Percentiles rank a stretch among this genome's conserved stretches.
These are phyloP conservation scores for Dromius quadrimaculatus DNA, from an alignment of 2,888 invertebrate genomes.

Conservation along the genomic window DNA sequence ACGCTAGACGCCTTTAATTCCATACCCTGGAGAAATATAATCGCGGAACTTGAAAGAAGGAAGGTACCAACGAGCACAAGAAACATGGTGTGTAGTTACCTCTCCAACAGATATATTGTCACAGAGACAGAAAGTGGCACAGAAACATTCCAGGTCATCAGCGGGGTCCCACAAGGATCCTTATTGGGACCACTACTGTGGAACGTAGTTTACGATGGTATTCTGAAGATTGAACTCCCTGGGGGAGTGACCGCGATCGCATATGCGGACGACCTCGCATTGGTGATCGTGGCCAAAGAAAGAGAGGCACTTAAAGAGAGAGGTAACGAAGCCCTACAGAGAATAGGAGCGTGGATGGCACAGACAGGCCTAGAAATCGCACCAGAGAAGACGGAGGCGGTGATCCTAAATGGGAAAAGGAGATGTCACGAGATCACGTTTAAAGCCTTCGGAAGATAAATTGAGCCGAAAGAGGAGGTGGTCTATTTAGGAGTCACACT, in stretches of 20 bases:
- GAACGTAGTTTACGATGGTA: conserved; percentile 48
- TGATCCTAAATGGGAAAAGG: neutral
- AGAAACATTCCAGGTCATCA: neutral
- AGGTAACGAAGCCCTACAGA: neutral
- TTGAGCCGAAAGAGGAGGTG: neutral
- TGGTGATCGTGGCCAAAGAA: conserved; percentile 37
- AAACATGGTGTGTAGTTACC: neutral
- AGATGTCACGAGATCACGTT: neutral
- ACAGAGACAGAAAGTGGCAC: neutral
- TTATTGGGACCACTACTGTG: conserved; percentile 47
- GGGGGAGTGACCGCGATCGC: conserved; percentile 2
- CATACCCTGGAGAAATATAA: conserved; percentile 43
- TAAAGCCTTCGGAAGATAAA: neutral
- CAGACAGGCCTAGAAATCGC: conserved; percentile 1
- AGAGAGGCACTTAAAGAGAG: conserved; percentile 18
- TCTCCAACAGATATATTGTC: neutral
- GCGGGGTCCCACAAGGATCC: conserved; percentile 50
- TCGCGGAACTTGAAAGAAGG: conserved; percentile 29
- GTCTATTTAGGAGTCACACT: neutral
- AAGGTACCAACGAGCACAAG: conserved; percentile 29
- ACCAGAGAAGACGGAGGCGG: conserved; percentile 21
- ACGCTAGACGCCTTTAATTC: conserved; percentile 54
- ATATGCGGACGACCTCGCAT: conserved; percentile 49
- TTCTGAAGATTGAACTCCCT: conserved; percentile 18
- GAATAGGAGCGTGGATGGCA: neutral